Evolutionary conservation across 2,888 invertebrate species (phyloP).

Genomic region (Thereva nobilitata): DNA sequence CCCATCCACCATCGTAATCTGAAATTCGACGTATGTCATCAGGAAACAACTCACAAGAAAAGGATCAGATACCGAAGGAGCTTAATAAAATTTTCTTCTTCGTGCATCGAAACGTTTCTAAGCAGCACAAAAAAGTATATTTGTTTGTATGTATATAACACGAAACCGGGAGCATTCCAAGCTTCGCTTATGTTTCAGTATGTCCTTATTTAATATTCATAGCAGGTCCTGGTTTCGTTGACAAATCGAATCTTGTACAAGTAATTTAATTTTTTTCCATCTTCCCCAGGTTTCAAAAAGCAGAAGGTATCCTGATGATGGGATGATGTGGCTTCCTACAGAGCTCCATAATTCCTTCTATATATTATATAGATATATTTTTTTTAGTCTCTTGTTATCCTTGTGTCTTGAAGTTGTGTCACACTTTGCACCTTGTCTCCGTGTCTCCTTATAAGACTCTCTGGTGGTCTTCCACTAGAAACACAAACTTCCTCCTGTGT

Average conservation of each 20-base stretch:
- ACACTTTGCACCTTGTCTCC: too few relatives aligned
- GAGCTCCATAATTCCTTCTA: too few relatives aligned
- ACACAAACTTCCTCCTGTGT: too few relatives aligned
- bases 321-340: background rate
- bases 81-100: conserved; percentile 29
- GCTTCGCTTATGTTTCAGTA: background rate
- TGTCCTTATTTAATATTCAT: conserved; percentile 43
- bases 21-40: conserved; percentile 6
- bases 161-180: background rate
- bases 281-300: conserved; percentile 21
- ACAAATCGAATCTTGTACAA: conserved; percentile 46
- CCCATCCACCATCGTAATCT: background rate
- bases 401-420: too few relatives aligned
- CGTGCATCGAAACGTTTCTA: conserved; percentile 7
- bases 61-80: conserved; percentile 5
- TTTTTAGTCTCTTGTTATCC: too few relatives aligned
- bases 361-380: too few relatives aligned
- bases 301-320: conserved; percentile 13
- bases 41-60: conserved; percentile 16
- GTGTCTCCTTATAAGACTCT: too few relatives aligned
- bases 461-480: too few relatives aligned
- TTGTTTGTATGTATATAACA: background rate
- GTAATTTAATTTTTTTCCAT: conserved; percentile 44
- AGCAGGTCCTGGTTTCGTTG: conserved; percentile 43
- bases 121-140: conserved; percentile 8